Conservation (phyloP, 2,113 vertebrate genomes). For the Prunella himalayana region DNA sequence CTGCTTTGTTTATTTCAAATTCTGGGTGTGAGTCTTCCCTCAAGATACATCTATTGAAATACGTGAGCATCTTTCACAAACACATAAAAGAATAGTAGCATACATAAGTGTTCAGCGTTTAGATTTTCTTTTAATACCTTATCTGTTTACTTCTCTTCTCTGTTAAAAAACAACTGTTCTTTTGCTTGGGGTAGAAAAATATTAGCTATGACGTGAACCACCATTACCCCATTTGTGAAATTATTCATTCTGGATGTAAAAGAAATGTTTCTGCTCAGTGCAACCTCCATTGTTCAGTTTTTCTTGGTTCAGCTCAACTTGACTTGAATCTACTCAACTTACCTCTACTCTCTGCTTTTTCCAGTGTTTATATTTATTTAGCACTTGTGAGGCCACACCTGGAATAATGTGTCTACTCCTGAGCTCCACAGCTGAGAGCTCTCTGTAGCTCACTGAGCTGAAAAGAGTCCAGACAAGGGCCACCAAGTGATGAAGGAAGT, state of each 20-base stretch:
- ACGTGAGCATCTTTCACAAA: neutral
- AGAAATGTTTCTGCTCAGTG: neutral
- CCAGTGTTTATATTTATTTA: neutral
- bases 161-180: neutral
- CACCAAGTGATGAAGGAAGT: neutral
- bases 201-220: neutral
- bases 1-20: neutral
- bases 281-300: neutral
- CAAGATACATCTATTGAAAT: neutral
- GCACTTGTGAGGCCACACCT: neutral
- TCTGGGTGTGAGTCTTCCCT: neutral
- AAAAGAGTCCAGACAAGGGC: neutral
- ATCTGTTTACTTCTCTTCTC: neutral
- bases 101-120: neutral
- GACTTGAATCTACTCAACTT: neutral
- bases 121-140: neutral
- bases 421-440: neutral
- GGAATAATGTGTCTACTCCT: neutral
- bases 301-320: rapidly evolving
- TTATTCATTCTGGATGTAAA: neutral
- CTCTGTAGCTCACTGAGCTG: neutral
- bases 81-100: neutral
- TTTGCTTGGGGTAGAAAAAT: neutral
- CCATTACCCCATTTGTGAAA: neutral
- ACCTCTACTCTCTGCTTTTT: neutral